These are phyloP conservation scores for Pelmatolapia mariae DNA, from an alignment of 2,113 vertebrate genomes.

Conservation along the genomic window DNA sequence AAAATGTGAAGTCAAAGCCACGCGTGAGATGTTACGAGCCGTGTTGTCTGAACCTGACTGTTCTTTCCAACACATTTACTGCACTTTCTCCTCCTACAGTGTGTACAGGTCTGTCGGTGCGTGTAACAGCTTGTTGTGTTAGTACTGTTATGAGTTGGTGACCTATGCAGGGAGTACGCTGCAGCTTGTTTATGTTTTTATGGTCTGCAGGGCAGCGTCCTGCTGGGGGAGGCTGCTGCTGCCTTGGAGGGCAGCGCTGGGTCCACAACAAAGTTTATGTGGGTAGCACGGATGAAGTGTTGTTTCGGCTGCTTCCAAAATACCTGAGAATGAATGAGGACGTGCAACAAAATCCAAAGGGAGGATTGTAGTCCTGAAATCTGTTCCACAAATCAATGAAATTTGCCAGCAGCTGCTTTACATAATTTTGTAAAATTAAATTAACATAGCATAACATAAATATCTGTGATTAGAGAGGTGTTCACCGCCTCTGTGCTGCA, in stretches of 20 bases:
- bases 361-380: neutral
- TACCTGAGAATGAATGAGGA: accelerated
- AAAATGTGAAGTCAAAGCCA: neutral
- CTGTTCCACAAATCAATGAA: neutral
- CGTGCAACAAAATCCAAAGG: neutral
- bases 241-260: neutral
- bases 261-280: accelerated
- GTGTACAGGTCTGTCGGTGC: too few relatives aligned
- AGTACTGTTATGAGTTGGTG: neutral
- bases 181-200: neutral
- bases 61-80: too few relatives aligned
- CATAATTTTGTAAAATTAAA: neutral
- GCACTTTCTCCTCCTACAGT: too few relatives aligned
- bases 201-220: neutral
- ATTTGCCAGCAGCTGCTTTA: neutral
- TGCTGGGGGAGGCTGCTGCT: neutral
- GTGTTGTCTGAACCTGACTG: neutral
- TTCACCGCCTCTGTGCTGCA: neutral
- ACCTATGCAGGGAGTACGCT: neutral
- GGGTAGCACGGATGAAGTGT: neutral
- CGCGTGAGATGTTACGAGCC: accelerated
- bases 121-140: neutral
- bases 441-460: neutral
- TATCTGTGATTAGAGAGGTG: neutral
- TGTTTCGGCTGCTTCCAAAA: neutral